Percentiles rank a stretch among this genome's conserved stretches.
Evolutionary conservation across 30 jellyfish, hydroid and myxozoan species (phyloP).

Genomic region (Rhopilema esculentum): DNA sequence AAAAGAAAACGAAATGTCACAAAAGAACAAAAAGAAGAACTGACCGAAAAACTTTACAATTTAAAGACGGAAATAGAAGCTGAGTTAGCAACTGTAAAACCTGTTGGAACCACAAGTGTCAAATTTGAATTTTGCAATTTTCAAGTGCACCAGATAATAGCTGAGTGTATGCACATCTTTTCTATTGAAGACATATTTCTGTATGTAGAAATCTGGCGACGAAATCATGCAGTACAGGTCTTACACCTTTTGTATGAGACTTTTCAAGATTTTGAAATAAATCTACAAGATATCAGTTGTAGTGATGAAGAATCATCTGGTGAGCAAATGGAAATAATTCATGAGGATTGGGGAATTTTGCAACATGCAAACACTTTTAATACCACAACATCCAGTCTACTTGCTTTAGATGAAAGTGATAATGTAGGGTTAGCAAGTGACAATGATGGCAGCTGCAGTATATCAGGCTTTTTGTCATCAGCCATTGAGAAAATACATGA

Average conservation of each 20-base stretch:
- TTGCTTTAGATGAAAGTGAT: slow-evolving; percentile 25
- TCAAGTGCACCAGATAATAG: background rate
- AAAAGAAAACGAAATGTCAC: slow-evolving; percentile 1
- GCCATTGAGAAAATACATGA: slow-evolving; percentile 5
- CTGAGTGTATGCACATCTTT: too few relatives aligned
- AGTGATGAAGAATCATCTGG: slow-evolving; percentile 18
- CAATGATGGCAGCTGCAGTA: slow-evolving; percentile 9
- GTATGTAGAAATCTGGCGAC: background rate
- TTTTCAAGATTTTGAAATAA: slow-evolving; percentile 26
- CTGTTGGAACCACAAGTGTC: slow-evolving; percentile 1
- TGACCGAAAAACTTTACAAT: background rate
- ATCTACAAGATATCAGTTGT: slow-evolving; percentile 4
- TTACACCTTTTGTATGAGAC: background rate
- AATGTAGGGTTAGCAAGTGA: slow-evolving; percentile 15
- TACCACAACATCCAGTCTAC: slow-evolving; percentile 30
- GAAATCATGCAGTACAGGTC: background rate
- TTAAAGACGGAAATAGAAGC: background rate
- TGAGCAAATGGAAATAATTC: slow-evolving; percentile 19
- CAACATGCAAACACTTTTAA: slow-evolving; percentile 30
- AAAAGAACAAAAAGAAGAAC: too few relatives aligned
- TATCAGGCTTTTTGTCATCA: slow-evolving; percentile 27
- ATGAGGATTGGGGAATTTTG: slow-evolving; percentile 29
- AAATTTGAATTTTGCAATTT: slow-evolving; percentile 1
- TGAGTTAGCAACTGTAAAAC: background rate
- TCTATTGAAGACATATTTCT: background rate